Conservation (phyloP, 2,797 vertebrate species). For the Myotis myotis region DNA sequence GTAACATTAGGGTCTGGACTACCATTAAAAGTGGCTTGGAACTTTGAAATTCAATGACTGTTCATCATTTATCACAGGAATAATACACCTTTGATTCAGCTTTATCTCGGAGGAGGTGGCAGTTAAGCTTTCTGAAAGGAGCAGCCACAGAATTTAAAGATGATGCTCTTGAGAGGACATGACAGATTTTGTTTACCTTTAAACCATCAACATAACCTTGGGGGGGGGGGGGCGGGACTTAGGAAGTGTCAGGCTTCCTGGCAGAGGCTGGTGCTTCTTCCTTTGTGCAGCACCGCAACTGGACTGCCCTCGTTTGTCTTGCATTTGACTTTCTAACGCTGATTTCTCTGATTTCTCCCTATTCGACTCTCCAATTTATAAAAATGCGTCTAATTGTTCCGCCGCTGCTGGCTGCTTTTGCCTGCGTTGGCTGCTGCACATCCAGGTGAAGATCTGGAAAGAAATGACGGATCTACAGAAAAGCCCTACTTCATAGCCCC, state of each 20-base stretch:
- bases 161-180: background rate
- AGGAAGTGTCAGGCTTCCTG: background rate
- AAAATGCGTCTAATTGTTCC: slow-evolving; percentile 38
- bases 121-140: slow-evolving; percentile 21
- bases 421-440: slow-evolving; percentile 71
- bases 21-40: background rate
- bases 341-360: slow-evolving; percentile 74
- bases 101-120: background rate
- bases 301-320: slow-evolving; percentile 28
- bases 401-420: slow-evolving; percentile 39
- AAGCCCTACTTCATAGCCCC: slow-evolving; percentile 97
- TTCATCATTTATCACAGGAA: background rate
- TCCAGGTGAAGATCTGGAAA: slow-evolving; percentile 97
- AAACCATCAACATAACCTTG: background rate
- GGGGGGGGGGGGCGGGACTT: background rate
- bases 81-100: background rate
- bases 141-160: background rate
- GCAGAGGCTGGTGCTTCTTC: background rate
- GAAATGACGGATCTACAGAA: slow-evolving; percentile 94
- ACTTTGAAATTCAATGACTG: background rate
- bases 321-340: slow-evolving; percentile 64
- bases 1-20: background rate
- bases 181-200: background rate
- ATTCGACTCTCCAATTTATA: slow-evolving; percentile 56
- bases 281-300: background rate